These are phyloP conservation scores for Ruditapes philippinarum DNA, from an alignment of 1,140 invertebrate species.

Conservation along the genomic window DNA sequence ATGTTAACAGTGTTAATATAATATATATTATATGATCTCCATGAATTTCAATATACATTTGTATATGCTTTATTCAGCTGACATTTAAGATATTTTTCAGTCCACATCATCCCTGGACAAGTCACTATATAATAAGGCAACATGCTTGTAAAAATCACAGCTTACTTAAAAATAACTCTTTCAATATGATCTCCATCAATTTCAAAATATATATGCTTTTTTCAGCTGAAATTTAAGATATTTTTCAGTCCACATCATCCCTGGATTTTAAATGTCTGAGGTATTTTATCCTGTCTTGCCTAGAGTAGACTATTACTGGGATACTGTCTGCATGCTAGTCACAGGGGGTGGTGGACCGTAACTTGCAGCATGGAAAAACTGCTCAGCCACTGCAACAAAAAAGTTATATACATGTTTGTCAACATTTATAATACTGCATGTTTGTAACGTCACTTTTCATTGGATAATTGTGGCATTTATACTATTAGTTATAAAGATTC, in stretches of 20 bases:
- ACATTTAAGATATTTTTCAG: too few species aligned
- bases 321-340: constrained; percentile 34
- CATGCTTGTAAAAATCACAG: background rate
- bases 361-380: constrained; percentile 1
- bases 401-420: too few species aligned
- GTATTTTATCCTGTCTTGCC: background rate
- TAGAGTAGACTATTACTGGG: background rate
- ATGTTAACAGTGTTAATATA: background rate
- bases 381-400: constrained; percentile 37
- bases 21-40: background rate
- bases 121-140: background rate
- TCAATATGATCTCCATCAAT: too few species aligned
- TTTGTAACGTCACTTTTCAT: too few species aligned
- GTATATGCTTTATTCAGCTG: background rate
- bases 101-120: background rate
- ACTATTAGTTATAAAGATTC: too few species aligned
- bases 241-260: too few species aligned
- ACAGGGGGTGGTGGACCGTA: constrained; percentile 36
- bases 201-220: too few species aligned
- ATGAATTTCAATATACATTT: background rate
- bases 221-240: too few species aligned
- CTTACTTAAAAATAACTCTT: background rate
- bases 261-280: background rate
- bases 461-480: too few species aligned
- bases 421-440: too few species aligned